phyloP scores from a whole-genome alignment of 2,888 invertebrate genomes.

The Oithona nana region DNA sequence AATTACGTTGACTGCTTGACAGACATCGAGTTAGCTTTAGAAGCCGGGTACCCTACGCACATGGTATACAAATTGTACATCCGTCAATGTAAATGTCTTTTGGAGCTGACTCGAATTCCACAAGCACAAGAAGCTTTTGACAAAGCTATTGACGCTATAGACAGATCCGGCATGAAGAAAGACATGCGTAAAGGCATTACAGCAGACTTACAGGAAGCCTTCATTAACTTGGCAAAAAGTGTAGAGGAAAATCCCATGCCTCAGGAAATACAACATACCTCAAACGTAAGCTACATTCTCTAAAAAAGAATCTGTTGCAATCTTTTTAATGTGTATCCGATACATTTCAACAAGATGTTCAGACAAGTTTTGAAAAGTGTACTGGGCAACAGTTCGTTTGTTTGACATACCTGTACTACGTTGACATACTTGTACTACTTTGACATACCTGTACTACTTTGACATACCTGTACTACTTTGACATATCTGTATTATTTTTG shows the following conservation, averaged over 20 bases:
- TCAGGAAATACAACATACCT: too few species aligned
- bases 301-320: too few species aligned
- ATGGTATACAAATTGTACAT: conserved; percentile 14
- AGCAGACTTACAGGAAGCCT: conserved; percentile 12
- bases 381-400: too few species aligned
- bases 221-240: conserved; percentile 13
- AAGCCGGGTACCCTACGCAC: conserved; percentile 13
- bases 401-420: too few species aligned
- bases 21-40: conserved; percentile 13
- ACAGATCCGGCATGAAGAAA: conserved; percentile 15
- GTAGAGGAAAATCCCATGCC: conserved; percentile 3
- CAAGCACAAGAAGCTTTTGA: conserved; percentile 16
- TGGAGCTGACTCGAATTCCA: conserved; percentile 7
- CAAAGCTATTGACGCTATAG: conserved; percentile 16
- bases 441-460: too few species aligned
- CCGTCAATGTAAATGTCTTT: conserved; percentile 13
- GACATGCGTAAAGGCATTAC: conserved; percentile 13
- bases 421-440: too few species aligned
- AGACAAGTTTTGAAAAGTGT: too few species aligned
- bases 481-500: too few species aligned
- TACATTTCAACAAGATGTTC: too few species aligned
- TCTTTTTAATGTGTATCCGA: too few species aligned
- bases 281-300: too few species aligned
- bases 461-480: too few species aligned
- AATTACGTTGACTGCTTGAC: background rate